Evolutionary conservation across 1,140 invertebrate genomes (phyloP), one percentile per base, ranked within the genome.

Genomic region (Bursaphelenchus mucronatus): DNA sequence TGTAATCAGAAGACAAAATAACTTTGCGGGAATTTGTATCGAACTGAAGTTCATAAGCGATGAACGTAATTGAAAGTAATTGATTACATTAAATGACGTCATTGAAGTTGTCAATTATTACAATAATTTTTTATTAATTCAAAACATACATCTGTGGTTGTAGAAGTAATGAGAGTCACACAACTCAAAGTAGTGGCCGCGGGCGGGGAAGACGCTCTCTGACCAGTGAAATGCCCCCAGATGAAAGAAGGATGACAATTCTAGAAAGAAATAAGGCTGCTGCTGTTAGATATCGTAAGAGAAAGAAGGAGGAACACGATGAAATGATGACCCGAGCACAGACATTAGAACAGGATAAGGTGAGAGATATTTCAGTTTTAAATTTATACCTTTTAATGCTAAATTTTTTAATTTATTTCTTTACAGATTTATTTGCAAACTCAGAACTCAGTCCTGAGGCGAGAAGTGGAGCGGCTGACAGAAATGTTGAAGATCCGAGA

Each of bases 261-360:
- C 40, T 74, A 11, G 71, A 74, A 44, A 52, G 71, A 17, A 74
- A 74, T 51, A 74, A 74, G 52, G 73, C 73, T 15, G 73, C 73
- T 40, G 73, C 73, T 19, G 73, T 74, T 21, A 70, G 73, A 11
- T 74, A 74, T 56, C 67, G 73, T n/a, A 74, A 74, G 59, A 30
- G 73, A 44, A 74, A 74, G 50, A 74, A 74, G 73, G 69, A 66
- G 61, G 68, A 67, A 45, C 66, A 67, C 40, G 66, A 64, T 43
- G 72, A 74, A 30, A 74, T 74, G 70, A 74, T 74, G 30, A 54
- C 39, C 10, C 30, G 71, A 39, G 72, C 76, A 21, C 56, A 61
- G 30, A 41, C 41, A 6, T 50, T 74, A 2, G 74, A 74, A 44
- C 74, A 74, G 17, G 73, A 74, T 13, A 74, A 76, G 39, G 17